Evolutionary conservation across 2,797 vertebrate genomes (phyloP).

Genomic region (Clarias laeviceps): DNA sequence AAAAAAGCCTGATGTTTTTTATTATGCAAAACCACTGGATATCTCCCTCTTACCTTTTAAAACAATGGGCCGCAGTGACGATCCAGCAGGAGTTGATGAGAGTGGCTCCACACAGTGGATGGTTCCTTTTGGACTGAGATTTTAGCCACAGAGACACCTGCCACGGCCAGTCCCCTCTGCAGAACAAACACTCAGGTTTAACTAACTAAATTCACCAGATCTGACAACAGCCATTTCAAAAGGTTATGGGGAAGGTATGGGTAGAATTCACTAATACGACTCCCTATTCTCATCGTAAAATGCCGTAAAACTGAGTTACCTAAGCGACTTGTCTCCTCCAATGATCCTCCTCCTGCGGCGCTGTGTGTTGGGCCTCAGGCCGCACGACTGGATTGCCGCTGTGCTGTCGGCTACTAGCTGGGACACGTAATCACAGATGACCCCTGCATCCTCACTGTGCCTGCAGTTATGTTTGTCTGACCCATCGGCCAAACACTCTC

Average conservation of each 20-base stretch:
- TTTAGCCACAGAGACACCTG: constrained; percentile 76
- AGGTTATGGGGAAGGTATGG: neutral
- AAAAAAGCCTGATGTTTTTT: constrained; percentile 1
- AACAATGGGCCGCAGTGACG: constrained; percentile 89
- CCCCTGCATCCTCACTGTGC: constrained; percentile 83
- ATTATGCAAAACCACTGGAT: constrained; percentile 51
- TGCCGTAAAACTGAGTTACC: constrained; percentile 63
- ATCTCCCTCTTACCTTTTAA: constrained; percentile 79
- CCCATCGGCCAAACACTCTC: constrained; percentile 72
- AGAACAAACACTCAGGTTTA: constrained; percentile 38
- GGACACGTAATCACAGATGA: constrained; percentile 83
- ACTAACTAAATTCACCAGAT: neutral
- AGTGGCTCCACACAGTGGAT: constrained; percentile 84
- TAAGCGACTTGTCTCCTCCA: constrained; percentile 83
- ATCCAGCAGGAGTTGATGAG: constrained; percentile 86
- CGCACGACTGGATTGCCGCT: constrained; percentile 62
- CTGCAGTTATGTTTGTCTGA: constrained; percentile 75
- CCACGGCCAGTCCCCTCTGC: constrained; percentile 84
- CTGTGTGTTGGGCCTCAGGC: constrained; percentile 67
- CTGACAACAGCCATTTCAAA: neutral
- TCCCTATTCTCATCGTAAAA: neutral
- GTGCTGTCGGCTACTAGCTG: constrained; percentile 65
- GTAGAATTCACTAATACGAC: neutral
- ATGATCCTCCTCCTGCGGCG: constrained; percentile 82
- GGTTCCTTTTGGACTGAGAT: constrained; percentile 78